A percentile compares a stretch with the other conserved stretches of the same genome.
Evolutionary conservation across 30 jellyfish, hydroid and myxozoan genomes (phyloP).

Genomic region (Pseudorhiza aurosa): DNA sequence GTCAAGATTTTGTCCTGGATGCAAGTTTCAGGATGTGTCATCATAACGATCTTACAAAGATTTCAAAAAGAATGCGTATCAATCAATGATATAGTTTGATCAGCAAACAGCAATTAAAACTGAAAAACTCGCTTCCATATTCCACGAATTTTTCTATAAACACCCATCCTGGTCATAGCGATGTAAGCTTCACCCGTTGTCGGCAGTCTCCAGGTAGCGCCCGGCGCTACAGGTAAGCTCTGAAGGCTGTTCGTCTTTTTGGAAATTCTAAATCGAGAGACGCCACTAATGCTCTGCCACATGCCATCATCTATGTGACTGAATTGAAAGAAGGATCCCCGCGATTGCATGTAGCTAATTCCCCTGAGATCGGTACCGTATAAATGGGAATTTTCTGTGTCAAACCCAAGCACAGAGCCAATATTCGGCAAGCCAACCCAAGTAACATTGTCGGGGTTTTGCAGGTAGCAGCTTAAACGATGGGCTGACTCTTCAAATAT

Average conservation of each 20-base stretch:
- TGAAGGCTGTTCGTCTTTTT: background rate
- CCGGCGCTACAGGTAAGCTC: slow-evolving; percentile 20
- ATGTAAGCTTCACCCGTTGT: slow-evolving; percentile 4
- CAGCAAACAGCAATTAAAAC: too few species aligned
- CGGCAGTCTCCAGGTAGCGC: slow-evolving; percentile 32
- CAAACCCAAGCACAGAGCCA: slow-evolving; percentile 16
- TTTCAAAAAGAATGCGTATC: too few species aligned
- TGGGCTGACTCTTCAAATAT: background rate
- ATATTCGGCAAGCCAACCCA: slow-evolving; percentile 5
- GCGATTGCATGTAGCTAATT: background rate
- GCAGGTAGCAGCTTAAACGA: background rate
- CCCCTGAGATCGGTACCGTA: slow-evolving; percentile 18
- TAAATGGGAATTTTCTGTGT: background rate
- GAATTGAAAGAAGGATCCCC: background rate
- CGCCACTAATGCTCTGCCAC: slow-evolving; percentile 38
- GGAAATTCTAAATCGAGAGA: slow-evolving; percentile 35
- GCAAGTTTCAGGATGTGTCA: too few species aligned
- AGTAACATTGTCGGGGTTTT: background rate
- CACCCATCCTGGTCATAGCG: slow-evolving; percentile 36
- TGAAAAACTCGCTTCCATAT: slow-evolving; percentile 20
- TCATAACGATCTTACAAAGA: too few species aligned
- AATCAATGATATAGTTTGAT: too few species aligned
- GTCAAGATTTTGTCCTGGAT: too few species aligned
- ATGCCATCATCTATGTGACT: slow-evolving; percentile 20
- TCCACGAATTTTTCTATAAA: background rate